These are phyloP conservation scores for Caenorhabditis becei DNA, from an alignment of 2,888 invertebrate genomes.

Conservation along the genomic window DNA sequence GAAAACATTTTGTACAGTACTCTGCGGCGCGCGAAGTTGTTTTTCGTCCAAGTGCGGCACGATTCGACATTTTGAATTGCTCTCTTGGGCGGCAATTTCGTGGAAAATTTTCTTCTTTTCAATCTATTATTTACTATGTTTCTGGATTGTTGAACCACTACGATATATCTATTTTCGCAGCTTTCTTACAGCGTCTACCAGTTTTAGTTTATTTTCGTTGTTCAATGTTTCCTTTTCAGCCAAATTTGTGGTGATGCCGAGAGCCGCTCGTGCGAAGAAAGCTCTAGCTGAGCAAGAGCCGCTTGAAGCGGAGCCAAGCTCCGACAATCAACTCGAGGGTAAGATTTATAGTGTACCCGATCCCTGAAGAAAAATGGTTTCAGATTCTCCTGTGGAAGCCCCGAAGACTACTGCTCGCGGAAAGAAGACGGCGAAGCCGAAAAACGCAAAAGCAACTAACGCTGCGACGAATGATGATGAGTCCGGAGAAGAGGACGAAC, in stretches of 20 bases:
- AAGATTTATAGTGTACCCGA: no score
- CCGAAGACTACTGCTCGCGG: background rate
- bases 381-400: background rate
- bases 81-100: background rate
- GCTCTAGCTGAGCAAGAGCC: background rate
- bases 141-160: background rate
- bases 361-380: background rate
- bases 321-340: background rate
- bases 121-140: background rate
- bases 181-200: background rate
- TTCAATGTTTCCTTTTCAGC: background rate
- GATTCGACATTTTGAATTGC: no score
- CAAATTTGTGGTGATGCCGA: conserved; percentile 16
- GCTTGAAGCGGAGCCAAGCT: background rate
- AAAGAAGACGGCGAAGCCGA: background rate
- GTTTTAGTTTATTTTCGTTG: no score
- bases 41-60: no score
- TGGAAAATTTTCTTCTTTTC: conserved; percentile 2
- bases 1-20: background rate
- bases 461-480: background rate
- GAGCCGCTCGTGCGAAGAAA: conserved; percentile 21
- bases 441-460: background rate
- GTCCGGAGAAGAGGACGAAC: background rate
- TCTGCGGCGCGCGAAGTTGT: background rate
- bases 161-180: background rate